Evolutionary conservation across 1,140 invertebrate genomes (phyloP).

Genomic region (Drosophila sp.): DNA sequence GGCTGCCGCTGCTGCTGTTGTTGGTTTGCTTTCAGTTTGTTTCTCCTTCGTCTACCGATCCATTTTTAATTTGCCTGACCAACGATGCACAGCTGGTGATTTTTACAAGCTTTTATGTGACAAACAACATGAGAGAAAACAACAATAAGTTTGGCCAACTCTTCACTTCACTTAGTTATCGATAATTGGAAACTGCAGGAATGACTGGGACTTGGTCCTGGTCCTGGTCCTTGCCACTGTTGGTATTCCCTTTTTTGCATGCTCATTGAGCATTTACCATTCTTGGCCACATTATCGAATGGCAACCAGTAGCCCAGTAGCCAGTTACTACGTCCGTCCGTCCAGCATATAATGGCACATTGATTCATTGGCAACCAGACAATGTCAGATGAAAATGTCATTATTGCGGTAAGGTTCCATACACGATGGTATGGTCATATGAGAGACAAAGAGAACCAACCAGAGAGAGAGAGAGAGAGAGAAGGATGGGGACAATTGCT

Average conservation of each 20-base stretch:
- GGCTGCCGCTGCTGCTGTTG: neutral
- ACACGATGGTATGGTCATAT: neutral
- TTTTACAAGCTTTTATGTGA: conserved; percentile 63
- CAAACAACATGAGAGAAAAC: neutral
- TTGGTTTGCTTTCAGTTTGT: conserved; percentile 3
- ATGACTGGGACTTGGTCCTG: conserved; percentile 14
- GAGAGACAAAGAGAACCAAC: conserved; percentile 9
- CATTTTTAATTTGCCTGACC: conserved; percentile 45
- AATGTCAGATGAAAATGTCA: conserved; percentile 63
- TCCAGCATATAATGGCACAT: conserved; percentile 40
- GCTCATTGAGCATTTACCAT: conserved; percentile 49
- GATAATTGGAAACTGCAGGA: conserved; percentile 70
- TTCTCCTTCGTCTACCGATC: conserved; percentile 21
- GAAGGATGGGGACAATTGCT: conserved; percentile 20
- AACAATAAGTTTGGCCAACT: conserved; percentile 52
- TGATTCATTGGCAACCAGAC: conserved; percentile 57
- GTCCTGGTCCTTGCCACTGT: no score
- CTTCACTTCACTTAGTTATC: conserved; percentile 72
- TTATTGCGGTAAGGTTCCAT: conserved; percentile 37
- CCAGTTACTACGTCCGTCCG: neutral
- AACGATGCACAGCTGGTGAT: conserved; percentile 54
- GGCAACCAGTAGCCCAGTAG: conserved; percentile 15
- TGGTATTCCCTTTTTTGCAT: conserved; percentile 1
- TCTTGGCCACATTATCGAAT: conserved; percentile 61
- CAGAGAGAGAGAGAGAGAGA: neutral